Conservation (phyloP, 1,140 invertebrate species). For the Orchestia grillus region DNA sequence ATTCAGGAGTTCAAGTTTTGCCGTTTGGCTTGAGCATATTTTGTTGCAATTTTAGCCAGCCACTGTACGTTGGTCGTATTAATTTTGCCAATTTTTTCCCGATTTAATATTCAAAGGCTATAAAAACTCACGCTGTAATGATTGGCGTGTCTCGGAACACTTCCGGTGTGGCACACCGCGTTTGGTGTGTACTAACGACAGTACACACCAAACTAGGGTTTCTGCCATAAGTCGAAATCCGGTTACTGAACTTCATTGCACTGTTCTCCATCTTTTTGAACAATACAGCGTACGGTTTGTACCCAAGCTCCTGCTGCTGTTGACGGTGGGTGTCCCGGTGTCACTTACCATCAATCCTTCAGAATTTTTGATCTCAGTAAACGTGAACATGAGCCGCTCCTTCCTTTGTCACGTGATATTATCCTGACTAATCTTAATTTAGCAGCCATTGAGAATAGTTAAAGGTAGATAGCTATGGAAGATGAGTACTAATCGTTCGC, state of each 20-base stretch:
- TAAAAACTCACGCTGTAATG: too few species aligned
- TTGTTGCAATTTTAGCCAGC: too few species aligned
- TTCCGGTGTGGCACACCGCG: not conserved
- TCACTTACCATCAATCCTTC: not conserved
- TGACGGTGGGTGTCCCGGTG: not conserved
- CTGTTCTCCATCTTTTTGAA: not conserved
- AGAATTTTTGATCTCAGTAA: not conserved
- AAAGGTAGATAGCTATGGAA: too few species aligned
- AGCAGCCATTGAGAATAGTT: too few species aligned
- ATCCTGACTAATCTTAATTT: not conserved
- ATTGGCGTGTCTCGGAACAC: not conserved
- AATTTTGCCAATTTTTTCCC: too few species aligned
- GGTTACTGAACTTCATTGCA: not conserved
- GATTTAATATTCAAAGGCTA: too few species aligned
- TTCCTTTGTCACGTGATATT: not conserved
- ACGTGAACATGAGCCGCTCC: not conserved
- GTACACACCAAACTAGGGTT: not conserved
- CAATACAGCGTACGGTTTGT: not conserved
- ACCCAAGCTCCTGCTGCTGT: not conserved
- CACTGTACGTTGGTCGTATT: too few species aligned
- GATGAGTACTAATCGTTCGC: too few species aligned
- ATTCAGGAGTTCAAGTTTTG: too few species aligned
- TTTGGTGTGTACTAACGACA: not conserved
- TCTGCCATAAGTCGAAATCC: not conserved
- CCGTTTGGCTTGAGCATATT: too few species aligned